These are phyloP conservation scores for Autographa gamma DNA, from an alignment of 2,888 invertebrate species.

Conservation along the genomic window DNA sequence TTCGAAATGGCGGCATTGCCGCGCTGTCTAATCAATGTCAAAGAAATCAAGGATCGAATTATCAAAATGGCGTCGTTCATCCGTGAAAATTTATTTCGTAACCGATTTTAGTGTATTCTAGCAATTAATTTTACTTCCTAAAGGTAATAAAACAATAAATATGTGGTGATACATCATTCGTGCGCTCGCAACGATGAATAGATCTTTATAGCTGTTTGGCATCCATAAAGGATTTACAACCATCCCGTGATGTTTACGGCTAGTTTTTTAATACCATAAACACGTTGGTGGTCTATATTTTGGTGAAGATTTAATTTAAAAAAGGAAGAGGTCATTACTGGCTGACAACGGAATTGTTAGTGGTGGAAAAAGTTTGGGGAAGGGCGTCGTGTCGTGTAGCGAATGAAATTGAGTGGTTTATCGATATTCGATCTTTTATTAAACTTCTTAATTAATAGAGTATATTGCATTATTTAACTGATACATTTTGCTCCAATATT, in stretches of 20 bases:
- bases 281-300: slow-evolving; percentile 72
- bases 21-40: not conserved
- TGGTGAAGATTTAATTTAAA: slow-evolving; percentile 37
- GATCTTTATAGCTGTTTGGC: slow-evolving; percentile 68
- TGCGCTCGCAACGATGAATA: slow-evolving; percentile 63
- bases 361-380: slow-evolving; percentile 24
- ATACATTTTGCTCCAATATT: too few species aligned
- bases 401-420: slow-evolving; percentile 33
- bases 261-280: slow-evolving; percentile 68
- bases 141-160: slow-evolving; percentile 65
- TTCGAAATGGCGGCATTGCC: slow-evolving; percentile 26
- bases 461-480: not conserved
- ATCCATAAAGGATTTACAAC: slow-evolving; percentile 75
- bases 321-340: slow-evolving; percentile 65
- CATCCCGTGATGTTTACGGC: slow-evolving; percentile 65
- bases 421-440: slow-evolving; percentile 23
- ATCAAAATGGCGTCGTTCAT: not conserved
- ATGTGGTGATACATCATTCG: slow-evolving; percentile 68
- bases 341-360: slow-evolving; percentile 44
- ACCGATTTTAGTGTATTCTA: slow-evolving; percentile 29
- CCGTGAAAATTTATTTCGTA: slow-evolving; percentile 35
- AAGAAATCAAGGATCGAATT: not conserved
- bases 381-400: slow-evolving; percentile 33
- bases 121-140: slow-evolving; percentile 49
- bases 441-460: not conserved